phyloP scores from a whole-genome alignment of 2,113 vertebrate genomes.

The Corythornis cristatus region DNA sequence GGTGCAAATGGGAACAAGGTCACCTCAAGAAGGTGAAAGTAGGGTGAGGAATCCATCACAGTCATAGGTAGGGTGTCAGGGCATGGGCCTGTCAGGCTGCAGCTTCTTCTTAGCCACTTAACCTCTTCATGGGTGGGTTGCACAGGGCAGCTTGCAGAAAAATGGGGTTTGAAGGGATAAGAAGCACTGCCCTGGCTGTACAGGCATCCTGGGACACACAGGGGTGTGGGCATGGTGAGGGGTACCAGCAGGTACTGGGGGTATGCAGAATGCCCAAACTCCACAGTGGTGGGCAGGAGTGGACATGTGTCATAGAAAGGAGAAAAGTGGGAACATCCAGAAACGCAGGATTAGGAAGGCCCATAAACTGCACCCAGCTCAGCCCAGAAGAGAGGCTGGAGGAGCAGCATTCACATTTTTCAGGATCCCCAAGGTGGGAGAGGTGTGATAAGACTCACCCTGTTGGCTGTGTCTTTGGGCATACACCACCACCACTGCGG shows the following conservation, averaged over 20 bases:
- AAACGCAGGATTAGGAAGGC: background rate
- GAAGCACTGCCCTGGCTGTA: background rate
- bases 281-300: background rate
- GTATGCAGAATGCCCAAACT: background rate
- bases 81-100: background rate
- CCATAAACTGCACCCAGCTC: fast-evolving
- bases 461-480: constrained; percentile 91
- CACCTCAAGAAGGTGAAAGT: background rate
- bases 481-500: constrained; percentile 87
- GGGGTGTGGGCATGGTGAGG: background rate
- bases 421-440: background rate
- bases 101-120: background rate
- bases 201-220: background rate
- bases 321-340: background rate
- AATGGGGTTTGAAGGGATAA: background rate
- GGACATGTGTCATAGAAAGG: fast-evolving
- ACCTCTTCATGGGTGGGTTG: background rate
- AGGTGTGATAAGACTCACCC: constrained; percentile 80
- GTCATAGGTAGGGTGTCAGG: fast-evolving
- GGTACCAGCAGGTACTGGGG: fast-evolving
- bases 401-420: background rate
- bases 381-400: background rate
- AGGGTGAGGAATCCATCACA: background rate
- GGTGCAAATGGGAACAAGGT: background rate
- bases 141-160: background rate